A percentile compares a stretch with the other conserved stretches of the same genome.
Conservation (phyloP, 2,888 invertebrate species). For the Platycnemis pennipes region DNA sequence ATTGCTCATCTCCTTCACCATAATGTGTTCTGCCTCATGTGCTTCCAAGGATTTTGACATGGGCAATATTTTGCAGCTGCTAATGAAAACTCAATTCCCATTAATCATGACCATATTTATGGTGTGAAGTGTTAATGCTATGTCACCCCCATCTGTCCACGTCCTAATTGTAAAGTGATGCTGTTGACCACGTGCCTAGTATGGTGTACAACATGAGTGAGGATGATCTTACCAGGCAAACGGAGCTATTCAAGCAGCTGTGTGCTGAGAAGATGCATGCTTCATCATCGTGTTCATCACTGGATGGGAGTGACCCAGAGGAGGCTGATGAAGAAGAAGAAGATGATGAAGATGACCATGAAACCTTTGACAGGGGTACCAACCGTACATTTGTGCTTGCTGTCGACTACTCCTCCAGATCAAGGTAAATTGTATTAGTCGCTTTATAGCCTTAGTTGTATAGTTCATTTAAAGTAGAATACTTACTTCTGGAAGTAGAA, state of each 20-base stretch:
- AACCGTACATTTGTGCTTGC: conserved; percentile 8
- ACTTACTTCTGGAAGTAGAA: no score
- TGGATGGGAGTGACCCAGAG: conserved; percentile 54
- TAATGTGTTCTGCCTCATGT: no score
- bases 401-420: not conserved
- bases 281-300: conserved; percentile 69
- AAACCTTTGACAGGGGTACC: conserved; percentile 10
- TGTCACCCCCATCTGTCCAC: conserved; percentile 50
- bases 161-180: conserved; percentile 51
- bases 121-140: conserved; percentile 13
- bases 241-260: conserved; percentile 84
- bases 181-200: conserved; percentile 77
- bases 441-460: no score
- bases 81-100: not conserved
- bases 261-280: conserved; percentile 76
- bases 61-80: not conserved
- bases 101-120: not conserved
- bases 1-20: no score
- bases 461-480: no score
- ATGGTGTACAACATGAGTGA: conserved; percentile 80
- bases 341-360: conserved; percentile 31
- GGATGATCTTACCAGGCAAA: conserved; percentile 79
- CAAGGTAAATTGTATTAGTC: not conserved
- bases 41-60: not conserved
- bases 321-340: conserved; percentile 47